phyloP scores from a whole-genome alignment of 2,888 invertebrate species.

The Ectemnius lituratus region DNA sequence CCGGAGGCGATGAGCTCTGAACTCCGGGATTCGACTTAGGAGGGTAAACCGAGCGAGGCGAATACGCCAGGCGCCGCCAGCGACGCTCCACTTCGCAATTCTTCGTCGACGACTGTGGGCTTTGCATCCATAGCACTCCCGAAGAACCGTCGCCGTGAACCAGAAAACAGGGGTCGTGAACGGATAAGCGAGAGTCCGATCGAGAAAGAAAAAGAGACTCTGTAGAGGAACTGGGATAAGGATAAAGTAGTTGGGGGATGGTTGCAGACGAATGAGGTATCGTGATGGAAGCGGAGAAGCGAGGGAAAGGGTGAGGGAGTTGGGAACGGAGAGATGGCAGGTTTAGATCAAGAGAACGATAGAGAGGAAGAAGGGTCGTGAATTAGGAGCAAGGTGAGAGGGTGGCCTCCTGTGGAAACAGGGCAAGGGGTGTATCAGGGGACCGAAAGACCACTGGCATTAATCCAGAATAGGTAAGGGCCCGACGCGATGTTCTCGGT shows the following conservation, averaged over 20 bases:
- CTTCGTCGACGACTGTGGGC: slow-evolving; percentile 57
- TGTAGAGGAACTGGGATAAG: slow-evolving; percentile 30
- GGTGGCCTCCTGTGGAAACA: slow-evolving; percentile 30
- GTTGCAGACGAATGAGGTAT: slow-evolving; percentile 10
- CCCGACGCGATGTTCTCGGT: slow-evolving; percentile 24
- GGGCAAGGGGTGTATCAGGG: slow-evolving; percentile 14
- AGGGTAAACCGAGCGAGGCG: slow-evolving; percentile 62
- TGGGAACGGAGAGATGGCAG: not conserved
- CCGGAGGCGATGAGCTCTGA: slow-evolving; percentile 53
- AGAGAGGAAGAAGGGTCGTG: slow-evolving; percentile 29
- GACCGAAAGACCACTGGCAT: slow-evolving; percentile 65
- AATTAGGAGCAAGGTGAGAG: slow-evolving; percentile 21
- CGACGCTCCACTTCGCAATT: slow-evolving; percentile 62
- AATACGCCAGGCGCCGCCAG: slow-evolving; percentile 43
- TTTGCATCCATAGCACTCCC: slow-evolving; percentile 57
- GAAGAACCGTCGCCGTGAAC: slow-evolving; percentile 43
- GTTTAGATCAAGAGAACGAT: slow-evolving; percentile 31
- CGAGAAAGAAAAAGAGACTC: slow-evolving; percentile 10
- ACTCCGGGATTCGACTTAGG: slow-evolving; percentile 54
- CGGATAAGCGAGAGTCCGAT: not conserved
- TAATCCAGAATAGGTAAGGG: slow-evolving; percentile 73
- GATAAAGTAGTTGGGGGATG: not conserved
- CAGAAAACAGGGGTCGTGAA: slow-evolving; percentile 54
- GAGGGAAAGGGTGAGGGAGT: slow-evolving; percentile 7
- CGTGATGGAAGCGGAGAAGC: not conserved